Percentiles rank a stretch among this genome's conserved stretches.
phyloP scores from a whole-genome alignment of 2,797 vertebrate species.

The Xiphorhynchus erythropygius region DNA sequence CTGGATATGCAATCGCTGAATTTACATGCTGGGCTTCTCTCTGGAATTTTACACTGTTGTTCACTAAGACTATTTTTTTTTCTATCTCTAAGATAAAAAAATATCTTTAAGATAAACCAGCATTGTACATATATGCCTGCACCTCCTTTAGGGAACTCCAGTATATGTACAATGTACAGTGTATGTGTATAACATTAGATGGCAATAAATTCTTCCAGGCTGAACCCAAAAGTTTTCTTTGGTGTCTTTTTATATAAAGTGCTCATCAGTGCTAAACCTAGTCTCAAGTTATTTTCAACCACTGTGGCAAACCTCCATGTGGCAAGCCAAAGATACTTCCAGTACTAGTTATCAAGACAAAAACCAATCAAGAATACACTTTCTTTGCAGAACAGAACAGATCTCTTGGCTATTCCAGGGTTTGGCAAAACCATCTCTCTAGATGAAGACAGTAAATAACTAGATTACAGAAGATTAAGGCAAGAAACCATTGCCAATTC shows the following conservation, averaged over 20 bases:
- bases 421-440: rapidly evolving
- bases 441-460: background rate
- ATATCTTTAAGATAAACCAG: background rate
- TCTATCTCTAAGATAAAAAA: background rate
- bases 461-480: background rate
- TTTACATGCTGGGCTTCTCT: background rate
- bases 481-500: background rate
- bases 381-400: background rate
- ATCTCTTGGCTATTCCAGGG: background rate
- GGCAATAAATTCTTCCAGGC: background rate
- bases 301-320: background rate
- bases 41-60: background rate
- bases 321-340: background rate
- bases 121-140: background rate
- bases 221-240: background rate
- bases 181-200: rapidly evolving
- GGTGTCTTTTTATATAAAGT: background rate
- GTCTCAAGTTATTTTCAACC: background rate
- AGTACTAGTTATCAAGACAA: background rate
- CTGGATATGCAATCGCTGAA: background rate
- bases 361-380: background rate
- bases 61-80: background rate
- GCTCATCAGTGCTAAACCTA: background rate
- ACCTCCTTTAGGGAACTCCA: background rate
- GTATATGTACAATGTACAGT: background rate